Evolutionary conservation across 2,888 invertebrate genomes (phyloP), one percentile per base, ranked within the genome.

Genomic region (Timandra comae): DNA sequence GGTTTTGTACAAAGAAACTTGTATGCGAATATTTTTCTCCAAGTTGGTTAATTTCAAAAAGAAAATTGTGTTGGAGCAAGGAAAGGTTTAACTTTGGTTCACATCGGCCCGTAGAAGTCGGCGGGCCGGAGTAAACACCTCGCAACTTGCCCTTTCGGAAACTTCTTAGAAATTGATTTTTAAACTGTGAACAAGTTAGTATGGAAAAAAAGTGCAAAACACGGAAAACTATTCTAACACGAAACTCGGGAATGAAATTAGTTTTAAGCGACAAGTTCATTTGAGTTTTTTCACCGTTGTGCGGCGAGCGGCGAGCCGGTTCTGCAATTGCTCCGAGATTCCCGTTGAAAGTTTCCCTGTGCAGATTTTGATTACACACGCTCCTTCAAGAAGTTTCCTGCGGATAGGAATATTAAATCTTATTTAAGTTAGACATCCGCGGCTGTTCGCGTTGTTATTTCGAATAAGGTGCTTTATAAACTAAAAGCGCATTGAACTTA

Each of bases 361-460:
- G 80, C 77, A 78, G 79, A 80, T 85, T 85, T 82, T 85, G 82
- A 85, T 85, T 85, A 85, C 82, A 85, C 72, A 81, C 82, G 80
- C 81, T 84, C 70, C 74, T 79, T 74, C 68, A 70, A 66, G 67
- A 76, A 84, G 77, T 76, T 84, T 78, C 72, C 68, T 73, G 70
- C 58, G 74, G 81, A 78, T 81, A 75, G 72, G 82, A 85, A 85
- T 85, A 84, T 84, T 85, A 85, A 85, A 85, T 85, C 81, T 78
- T 82, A 82, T 84, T 84, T 84, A 82, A 85, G 72, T 84, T 82
- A 80, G 81, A 81, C 78, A 78, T 78, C 74, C 71, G 69, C 69
- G 58, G 72, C 65, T 67, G 72, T 75, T 75, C 63, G 64, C 74
- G 72, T 79, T 82, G 79, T 84, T 84, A 82, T 82, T 81, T 80